Evolutionary conservation across 2,888 invertebrate genomes (phyloP), one percentile per base, ranked within the genome.

Genomic region (Nowickia ferox): DNA sequence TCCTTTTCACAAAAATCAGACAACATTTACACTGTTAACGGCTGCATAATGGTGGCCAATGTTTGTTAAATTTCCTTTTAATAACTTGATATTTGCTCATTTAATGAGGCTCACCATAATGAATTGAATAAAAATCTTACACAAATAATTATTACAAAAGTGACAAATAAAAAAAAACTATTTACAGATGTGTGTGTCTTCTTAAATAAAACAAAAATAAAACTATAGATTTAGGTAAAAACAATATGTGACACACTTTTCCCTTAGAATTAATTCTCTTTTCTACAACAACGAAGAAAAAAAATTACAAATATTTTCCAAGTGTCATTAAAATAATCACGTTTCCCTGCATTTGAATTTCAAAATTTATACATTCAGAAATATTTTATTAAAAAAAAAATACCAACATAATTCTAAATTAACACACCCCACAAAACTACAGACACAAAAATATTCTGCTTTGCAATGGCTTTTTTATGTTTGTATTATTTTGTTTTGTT

Each of bases 261-360:
- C 15, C 68, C 19, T 30, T 48, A 59, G 40, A 59, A 44, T 17
- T 38, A 22, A 68, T 57, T 72, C 6, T 38, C 6, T 38, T 48
- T 38, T n/a, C n/a, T 42, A 53, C 6, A 66, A 66, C 46, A 19
- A 44, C 1, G n/a, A 72, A 59, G n/a, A 1, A 46, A 13, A 66
- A 57, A 22, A 30, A 44, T 68, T 69, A 46, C 15, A 66, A 57
- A 22, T 44, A 53, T 68, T 79, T 38, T 61, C 63, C 69, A 75
- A 72, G 72, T 63, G 72, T 84, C 84, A 84, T 84, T 84, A 81
- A 77, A 77, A 84, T 81, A 81, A 84, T 80, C 75, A 71, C 84
- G 75, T 80, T 48, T 63, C 63, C 68, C 10, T 53, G 30, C 57
- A 44, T 30, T 42, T 71, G 40, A 57, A 59, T 76, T 57, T 38